Conservation (phyloP, 2,888 invertebrate species). For the Pelosia muscerda region DNA sequence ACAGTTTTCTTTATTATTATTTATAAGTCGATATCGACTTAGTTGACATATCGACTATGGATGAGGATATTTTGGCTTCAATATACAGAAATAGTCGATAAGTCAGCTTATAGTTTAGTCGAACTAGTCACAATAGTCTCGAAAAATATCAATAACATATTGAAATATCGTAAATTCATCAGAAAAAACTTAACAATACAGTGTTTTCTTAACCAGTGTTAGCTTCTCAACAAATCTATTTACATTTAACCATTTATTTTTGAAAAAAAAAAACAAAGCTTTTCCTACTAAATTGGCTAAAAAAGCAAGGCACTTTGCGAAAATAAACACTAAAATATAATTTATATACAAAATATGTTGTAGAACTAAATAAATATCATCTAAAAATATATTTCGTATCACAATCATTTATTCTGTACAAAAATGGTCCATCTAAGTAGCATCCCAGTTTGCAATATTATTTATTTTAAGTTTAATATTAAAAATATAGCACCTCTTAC, state of each 20-base stretch:
- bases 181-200: conserved; percentile 70
- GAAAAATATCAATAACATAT: conserved; percentile 41
- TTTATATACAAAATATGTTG: conserved; percentile 62
- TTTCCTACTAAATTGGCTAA: conserved; percentile 56
- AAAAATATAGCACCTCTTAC: conserved; percentile 62
- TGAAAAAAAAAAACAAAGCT: conserved; percentile 50
- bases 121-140: conserved; percentile 27
- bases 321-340: conserved; percentile 46
- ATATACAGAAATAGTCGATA: conserved; percentile 18
- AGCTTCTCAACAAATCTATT: conserved; percentile 61
- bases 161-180: conserved; percentile 68
- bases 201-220: conserved; percentile 76
- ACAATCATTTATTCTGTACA: conserved; percentile 68
- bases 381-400: conserved; percentile 81
- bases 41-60: conserved; percentile 18
- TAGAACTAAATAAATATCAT: conserved; percentile 69
- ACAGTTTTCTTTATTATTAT: conserved; percentile 16
- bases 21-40: conserved; percentile 36
- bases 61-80: background rate
- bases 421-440: conserved; percentile 69
- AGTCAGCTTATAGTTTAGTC: conserved; percentile 20
- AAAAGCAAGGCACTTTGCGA: conserved; percentile 71
- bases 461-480: conserved; percentile 32
- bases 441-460: conserved; percentile 54
- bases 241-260: conserved; percentile 46